Evolutionary conservation across 1,140 invertebrate genomes (phyloP), one percentile per base, ranked within the genome.

Genomic region (Ganaspis sp.): DNA sequence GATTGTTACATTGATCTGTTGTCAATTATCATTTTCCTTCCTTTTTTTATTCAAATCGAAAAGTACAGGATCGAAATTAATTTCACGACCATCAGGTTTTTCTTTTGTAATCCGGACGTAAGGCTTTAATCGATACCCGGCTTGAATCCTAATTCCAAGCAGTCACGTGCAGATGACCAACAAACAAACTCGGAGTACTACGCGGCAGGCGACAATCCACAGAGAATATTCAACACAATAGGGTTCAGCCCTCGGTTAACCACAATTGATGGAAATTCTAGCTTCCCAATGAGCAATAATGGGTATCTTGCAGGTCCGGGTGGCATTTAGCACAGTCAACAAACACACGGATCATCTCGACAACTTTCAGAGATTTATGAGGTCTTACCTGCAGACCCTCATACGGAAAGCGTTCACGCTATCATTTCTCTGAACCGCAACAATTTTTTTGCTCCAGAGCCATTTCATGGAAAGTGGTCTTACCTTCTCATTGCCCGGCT

Each of bases 91-190:
- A n/a, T n/a, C n/a, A n/a, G n/a, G 2, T 34, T 6, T 34, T 34
- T 34, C 29, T 34, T 34, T 34, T 34, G 29, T 34, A 34, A 34
- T 34, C 29, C 29, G 29, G 2, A 34, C 2, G 2, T 34, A 34
- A 34, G 29, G 29, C 29, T 34, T 34, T 80, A 78, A 85, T 84
- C 84, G 85, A 85, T 83, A 77, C 75, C 73, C 71, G 77, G 75
- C 81, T 83, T 81, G 83, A 86, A 88, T 88, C 76, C 86, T 85
- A 89, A 89, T 87, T 81, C 83, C 69, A 79, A 64, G 75, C 81
- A 83, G 85, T 88, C 88, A 88, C 86, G 86, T 88, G 87, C 84
- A 85, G 80, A 76, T 81, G 69, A 64, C 54, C 54, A 80, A 73
- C 85, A 85, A 86, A 87, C 84, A 86, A 84, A 84, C 83, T 79